Evolutionary conservation across 2,797 vertebrate species (phyloP).

Genomic region (Manis crassicaudata): DNA sequence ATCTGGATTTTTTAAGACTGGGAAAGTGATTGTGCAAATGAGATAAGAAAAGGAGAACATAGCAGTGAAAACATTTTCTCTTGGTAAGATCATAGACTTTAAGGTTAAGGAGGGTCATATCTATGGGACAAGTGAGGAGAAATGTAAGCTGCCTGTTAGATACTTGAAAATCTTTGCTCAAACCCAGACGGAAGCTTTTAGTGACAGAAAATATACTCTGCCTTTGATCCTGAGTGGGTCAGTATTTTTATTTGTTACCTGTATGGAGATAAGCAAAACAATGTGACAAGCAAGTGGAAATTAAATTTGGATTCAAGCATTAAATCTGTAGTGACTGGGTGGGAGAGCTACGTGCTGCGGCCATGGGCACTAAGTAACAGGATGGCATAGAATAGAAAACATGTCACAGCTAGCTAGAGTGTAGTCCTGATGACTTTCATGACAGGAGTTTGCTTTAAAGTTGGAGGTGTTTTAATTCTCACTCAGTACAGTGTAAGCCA

Average conservation of each 20-base stretch:
- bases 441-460: not conserved
- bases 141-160: not conserved
- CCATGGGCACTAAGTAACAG: not conserved
- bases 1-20: not conserved
- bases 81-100: not conserved
- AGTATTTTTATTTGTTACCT: not conserved
- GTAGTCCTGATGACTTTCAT: not conserved
- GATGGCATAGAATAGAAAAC: not conserved
- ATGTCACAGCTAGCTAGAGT: not conserved
- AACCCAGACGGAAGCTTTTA: not conserved
- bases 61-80: not conserved
- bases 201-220: not conserved
- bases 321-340: not conserved
- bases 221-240: not conserved
- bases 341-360: not conserved
- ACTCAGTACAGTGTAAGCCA: not conserved
- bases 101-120: not conserved
- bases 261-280: not conserved
- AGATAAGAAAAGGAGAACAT: not conserved
- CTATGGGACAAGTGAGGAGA: not conserved
- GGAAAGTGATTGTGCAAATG: constrained; percentile 21
- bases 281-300: not conserved
- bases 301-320: not conserved
- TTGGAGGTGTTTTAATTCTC: constrained; percentile 34
- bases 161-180: not conserved